phyloP scores from a whole-genome alignment of 2,888 invertebrate genomes.

The Trisateles emortualis region DNA sequence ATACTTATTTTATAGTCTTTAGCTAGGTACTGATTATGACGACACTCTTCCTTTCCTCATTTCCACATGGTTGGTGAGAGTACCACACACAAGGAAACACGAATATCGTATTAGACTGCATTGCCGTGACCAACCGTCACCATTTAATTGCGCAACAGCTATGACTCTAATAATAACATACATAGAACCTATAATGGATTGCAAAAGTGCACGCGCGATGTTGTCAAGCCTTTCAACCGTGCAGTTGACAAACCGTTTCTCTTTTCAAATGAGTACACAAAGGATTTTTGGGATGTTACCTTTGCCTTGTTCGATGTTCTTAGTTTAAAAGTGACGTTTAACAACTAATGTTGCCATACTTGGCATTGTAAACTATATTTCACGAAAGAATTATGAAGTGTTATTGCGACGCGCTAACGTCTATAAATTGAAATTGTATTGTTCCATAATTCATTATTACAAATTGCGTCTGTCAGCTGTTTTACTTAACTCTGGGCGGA shows the following conservation, averaged over 20 bases:
- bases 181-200: conserved; percentile 36
- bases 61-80: conserved; percentile 48
- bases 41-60: conserved; percentile 36
- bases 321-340: too few species aligned
- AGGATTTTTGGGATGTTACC: conserved; percentile 23
- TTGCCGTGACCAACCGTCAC: conserved; percentile 43
- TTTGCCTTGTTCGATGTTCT: conserved; percentile 11
- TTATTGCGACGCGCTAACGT: too few species aligned
- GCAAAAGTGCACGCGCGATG: conserved; percentile 33
- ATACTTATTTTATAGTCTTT: background rate
- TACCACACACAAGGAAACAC: conserved; percentile 43
- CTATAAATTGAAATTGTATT: too few species aligned
- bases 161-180: conserved; percentile 28
- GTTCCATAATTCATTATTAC: too few species aligned
- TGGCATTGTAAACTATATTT: too few species aligned
- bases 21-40: conserved; percentile 17
- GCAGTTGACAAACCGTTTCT: conserved; percentile 37
- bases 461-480: too few species aligned
- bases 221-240: conserved; percentile 43
- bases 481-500: too few species aligned
- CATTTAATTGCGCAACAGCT: conserved; percentile 41
- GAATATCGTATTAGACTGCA: conserved; percentile 42
- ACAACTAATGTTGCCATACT: too few species aligned
- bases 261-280: conserved; percentile 29
- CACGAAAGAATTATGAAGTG: too few species aligned